Evolutionary conservation across 2,797 vertebrate species (phyloP), one percentile per base, ranked within the genome.

Genomic region (Melanotaenia parkinsoni): DNA sequence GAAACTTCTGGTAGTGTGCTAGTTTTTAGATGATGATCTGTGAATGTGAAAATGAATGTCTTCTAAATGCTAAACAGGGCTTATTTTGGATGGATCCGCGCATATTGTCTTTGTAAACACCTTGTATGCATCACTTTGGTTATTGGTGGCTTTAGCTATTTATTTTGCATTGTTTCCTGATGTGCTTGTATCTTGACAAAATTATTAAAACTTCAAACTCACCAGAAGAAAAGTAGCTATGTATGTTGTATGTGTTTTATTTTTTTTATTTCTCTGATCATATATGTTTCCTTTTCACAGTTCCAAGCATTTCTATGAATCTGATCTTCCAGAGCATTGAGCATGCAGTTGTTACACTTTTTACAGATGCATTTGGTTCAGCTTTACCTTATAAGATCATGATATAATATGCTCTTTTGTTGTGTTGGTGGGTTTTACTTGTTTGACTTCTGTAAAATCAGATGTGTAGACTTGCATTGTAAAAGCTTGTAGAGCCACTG

Each of bases 1-100:
- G 91, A 92, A 92, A 93, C 89, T 91, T 93, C 93, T 94, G 91
- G 79, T 93, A 69, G 87, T 93, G 92, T 94, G 91, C 93, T 95
- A 92, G 89, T 92, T 93, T 92, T 93, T 93, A 92, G 90, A 87
- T 72, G 88, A 91, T 84, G 84, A 88, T 91, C 87, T 92, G 92
- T 93, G 91, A 93, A 92, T 90, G 85, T 89, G 89, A 91, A 84
- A 89, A 92, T 90, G 87, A 91, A 91, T 91, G 86, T 91, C 84
- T 81, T 89, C 80, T 80, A 89, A 88, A 88, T 81, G 87, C 88
- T 91, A 84, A 92, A 86, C 87, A 77, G 91, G 88, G 87, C 83
- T 86, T 90, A 83, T 84, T 85, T 84, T 64, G 77, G 80, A 89
- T 83, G 81, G 84, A 84, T 85, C 72, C 33, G 22, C 75, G 81